Evolutionary conservation across 1,140 invertebrate genomes (phyloP).

Genomic region (Idris sp.): DNA sequence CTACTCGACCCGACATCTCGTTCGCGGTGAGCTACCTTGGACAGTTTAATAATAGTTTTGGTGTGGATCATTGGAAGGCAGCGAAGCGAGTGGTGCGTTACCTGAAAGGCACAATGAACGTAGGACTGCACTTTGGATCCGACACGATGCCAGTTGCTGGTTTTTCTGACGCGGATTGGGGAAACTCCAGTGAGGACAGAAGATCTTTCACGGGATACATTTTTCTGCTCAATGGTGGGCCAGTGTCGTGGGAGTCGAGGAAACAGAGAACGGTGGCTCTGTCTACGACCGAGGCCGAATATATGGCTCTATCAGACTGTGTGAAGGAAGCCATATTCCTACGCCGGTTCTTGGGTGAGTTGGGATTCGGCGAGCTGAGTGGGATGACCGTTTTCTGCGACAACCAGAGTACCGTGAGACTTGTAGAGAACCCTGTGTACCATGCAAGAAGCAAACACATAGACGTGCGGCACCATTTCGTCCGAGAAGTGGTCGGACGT

Average conservation of each 20-base stretch:
- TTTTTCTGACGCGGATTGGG: constrained; percentile 60
- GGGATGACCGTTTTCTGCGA: too few relatives aligned
- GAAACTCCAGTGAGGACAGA: background rate
- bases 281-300: background rate
- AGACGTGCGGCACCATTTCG: too few relatives aligned
- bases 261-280: background rate
- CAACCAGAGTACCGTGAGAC: too few relatives aligned
- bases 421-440: too few relatives aligned
- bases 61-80: constrained; percentile 35
- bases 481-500: too few relatives aligned
- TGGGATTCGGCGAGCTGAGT: too few relatives aligned
- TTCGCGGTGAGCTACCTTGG: constrained; percentile 58
- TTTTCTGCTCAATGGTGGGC: background rate
- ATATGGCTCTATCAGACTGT: background rate
- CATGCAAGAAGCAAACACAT: too few relatives aligned
- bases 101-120: constrained; percentile 48
- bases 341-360: too few relatives aligned
- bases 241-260: background rate
- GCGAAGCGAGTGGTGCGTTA: constrained; percentile 55
- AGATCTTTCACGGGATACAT: background rate
- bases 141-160: constrained; percentile 1
- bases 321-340: background rate
- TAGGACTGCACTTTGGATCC: constrained; percentile 20
- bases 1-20: constrained; percentile 69
- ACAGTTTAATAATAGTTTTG: constrained; percentile 48